Percentiles rank a stretch among this genome's conserved stretches.
Conservation (phyloP, 2,113 vertebrate genomes). For the Sceloporus undulatus region DNA sequence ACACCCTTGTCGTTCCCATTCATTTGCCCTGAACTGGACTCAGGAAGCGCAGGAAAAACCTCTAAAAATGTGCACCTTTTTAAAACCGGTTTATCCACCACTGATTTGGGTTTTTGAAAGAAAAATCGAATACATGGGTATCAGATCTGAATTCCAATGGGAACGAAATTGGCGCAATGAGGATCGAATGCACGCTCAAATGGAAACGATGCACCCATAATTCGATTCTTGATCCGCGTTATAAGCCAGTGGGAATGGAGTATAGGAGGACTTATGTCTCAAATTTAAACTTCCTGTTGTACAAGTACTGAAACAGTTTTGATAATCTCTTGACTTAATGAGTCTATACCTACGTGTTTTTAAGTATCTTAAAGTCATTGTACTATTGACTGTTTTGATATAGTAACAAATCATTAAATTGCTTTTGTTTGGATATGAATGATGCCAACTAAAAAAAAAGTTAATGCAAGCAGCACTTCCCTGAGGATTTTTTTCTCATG, state of each 20-base stretch:
- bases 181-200: too few species aligned
- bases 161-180: too few species aligned
- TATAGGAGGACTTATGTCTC: neutral
- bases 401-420: slow-evolving; percentile 58
- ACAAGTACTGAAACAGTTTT: neutral
- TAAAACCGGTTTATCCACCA: too few species aligned
- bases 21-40: too few species aligned
- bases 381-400: slow-evolving; percentile 54
- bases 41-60: too few species aligned
- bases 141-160: too few species aligned
- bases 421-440: slow-evolving; percentile 69
- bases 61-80: too few species aligned
- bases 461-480: slow-evolving; percentile 59
- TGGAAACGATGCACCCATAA: too few species aligned
- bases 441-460: slow-evolving; percentile 46
- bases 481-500: slow-evolving; percentile 66
- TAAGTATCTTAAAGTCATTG: slow-evolving; percentile 46
- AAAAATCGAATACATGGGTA: too few species aligned
- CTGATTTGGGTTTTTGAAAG: too few species aligned
- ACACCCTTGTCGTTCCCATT: too few species aligned
- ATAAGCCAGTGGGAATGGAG: neutral
- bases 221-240: too few species aligned
- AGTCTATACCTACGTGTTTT: neutral
- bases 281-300: neutral
- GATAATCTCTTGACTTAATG: neutral